phyloP scores from a whole-genome alignment of 2,888 invertebrate species.

The Mimas tiliae region DNA sequence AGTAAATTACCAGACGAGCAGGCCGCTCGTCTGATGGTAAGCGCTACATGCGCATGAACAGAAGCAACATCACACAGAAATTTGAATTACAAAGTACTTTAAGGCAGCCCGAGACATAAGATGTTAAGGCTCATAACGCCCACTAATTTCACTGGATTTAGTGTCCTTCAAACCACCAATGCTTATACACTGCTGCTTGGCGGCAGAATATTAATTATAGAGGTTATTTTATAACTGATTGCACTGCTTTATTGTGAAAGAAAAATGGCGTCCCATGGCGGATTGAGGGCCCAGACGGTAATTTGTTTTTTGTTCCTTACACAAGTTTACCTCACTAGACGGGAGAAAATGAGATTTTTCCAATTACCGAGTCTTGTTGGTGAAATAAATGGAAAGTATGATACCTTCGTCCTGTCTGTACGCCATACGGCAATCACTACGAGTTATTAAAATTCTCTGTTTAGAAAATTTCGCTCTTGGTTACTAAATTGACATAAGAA shows the following conservation, averaged over 20 bases:
- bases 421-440: conserved; percentile 43
- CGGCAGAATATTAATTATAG: too few species aligned
- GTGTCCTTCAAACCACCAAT: too few species aligned
- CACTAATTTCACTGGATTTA: too few species aligned
- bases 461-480: background rate
- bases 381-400: conserved; percentile 58
- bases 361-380: conserved; percentile 66
- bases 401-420: conserved; percentile 29
- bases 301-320: conserved; percentile 41
- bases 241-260: background rate
- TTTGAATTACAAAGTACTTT: too few species aligned
- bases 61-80: too few species aligned
- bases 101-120: too few species aligned
- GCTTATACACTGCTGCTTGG: too few species aligned
- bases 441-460: conserved; percentile 41
- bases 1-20: too few species aligned
- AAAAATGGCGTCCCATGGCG: background rate
- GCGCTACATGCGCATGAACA: too few species aligned
- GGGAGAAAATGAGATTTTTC: conserved; percentile 65
- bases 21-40: too few species aligned
- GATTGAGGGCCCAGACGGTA: conserved; percentile 40
- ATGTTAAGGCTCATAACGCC: too few species aligned
- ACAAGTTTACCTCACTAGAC: conserved; percentile 64
- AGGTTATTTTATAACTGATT: background rate
- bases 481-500: background rate